Base-by-base conservation (phyloP, 2,888 invertebrate genomes). In the Monoplex corrugatus region DNA sequence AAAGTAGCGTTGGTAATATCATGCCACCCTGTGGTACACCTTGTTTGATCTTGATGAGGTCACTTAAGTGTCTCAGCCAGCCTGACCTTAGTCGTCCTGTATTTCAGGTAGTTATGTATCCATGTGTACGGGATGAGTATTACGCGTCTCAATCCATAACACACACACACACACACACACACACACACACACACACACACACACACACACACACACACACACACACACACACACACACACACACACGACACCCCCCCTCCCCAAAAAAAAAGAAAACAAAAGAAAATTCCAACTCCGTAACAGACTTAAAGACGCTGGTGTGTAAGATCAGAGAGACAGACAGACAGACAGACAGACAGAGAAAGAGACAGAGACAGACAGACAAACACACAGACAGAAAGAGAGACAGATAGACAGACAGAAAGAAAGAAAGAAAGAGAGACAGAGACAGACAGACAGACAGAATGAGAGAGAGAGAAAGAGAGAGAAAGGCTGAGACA, bases 141-240 rank as follows among this genome's bases (percentile, higher is more conserved):
- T n/a, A n/a, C n/a, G n/a, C n/a, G n/a, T 50, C 6, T 72, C 72
- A 72, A 10, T 23, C 6, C 13, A 72, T 8, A 72, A 5, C 82
- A 82, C 82, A n/a, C 78, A 32, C 78, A n/a, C 78, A 78, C 78
- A 43, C 82, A 82, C 82, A 82, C 82, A 43, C 23, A 82, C 44
- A 43, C 82, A 82, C 82, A 43, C 43, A 82, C 82, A 43, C 82
- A 82, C n/a, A 44, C 82, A 43, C 44, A 82, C 82, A 43, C 82
- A 82, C 82, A 78, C 44, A 82, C 82, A 43, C 38, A 78, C 35
- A 78, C 78, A 78, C 78, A 78, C 78, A 78, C 78, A 38, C 78
- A 38, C 82, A 19, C 82, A 43, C 82, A 82, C 82, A 19, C 82
- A 82, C 44, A 28, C 82, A 82, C 44, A 43, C 44, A 43, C 82